Conservation (phyloP, 2,113 vertebrate species). For the Triplophysa siluroides region DNA sequence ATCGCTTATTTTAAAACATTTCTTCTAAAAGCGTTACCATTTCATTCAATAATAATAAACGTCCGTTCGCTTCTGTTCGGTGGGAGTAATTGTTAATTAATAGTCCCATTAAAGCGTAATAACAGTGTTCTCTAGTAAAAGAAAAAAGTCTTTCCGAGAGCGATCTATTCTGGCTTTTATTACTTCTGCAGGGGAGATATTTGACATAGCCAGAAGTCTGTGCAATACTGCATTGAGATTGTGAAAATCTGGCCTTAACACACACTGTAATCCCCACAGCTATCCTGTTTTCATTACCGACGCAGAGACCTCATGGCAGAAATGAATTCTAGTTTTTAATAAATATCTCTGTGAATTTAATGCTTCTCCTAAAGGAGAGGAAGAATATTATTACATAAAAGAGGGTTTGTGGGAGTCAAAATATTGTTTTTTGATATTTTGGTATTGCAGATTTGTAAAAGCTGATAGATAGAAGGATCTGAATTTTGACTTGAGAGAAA, state of each 20-base stretch:
- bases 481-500: too few species aligned
- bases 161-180: background rate
- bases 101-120: conserved; percentile 52
- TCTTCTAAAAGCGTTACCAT: conserved; percentile 52
- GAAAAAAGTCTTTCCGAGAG: background rate
- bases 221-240: background rate
- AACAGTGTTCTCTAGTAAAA: conserved; percentile 31
- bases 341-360: conserved; percentile 14
- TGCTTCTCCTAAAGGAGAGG: conserved; percentile 3
- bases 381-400: conserved; percentile 14
- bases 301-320: background rate
- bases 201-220: background rate
- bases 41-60: conserved; percentile 60
- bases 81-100: conserved; percentile 59
- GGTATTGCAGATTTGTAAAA: background rate
- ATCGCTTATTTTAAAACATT: conserved; percentile 63
- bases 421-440: background rate
- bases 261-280: background rate
- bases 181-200: conserved; percentile 13
- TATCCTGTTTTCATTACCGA: conserved; percentile 22
- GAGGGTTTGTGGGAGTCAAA: conserved; percentile 15
- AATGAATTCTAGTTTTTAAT: conserved; percentile 20
- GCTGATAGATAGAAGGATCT: background rate
- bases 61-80: conserved; percentile 59
- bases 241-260: conserved; percentile 17